phyloP scores from a whole-genome alignment of 1,140 invertebrate genomes.

The Bombus vancouverensis region DNA sequence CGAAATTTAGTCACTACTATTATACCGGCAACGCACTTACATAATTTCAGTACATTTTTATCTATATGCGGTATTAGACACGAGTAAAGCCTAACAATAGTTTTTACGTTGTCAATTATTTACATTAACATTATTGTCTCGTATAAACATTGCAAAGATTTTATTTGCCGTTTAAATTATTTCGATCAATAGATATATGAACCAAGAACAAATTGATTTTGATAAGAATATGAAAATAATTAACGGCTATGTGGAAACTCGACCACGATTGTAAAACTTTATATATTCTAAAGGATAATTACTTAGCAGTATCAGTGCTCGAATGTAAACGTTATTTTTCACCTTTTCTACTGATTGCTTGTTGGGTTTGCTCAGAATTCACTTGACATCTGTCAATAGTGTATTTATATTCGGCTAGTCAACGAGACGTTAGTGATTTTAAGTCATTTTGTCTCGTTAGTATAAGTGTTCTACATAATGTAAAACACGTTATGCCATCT shows the following conservation, averaged over 20 bases:
- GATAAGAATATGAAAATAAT: constrained; percentile 32
- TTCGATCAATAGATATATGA: constrained; percentile 32
- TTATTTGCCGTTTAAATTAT: constrained; percentile 48
- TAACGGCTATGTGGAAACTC: constrained; percentile 32
- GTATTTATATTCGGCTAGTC: constrained; percentile 71
- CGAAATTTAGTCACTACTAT: constrained; percentile 87
- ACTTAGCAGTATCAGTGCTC: constrained; percentile 37
- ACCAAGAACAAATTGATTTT: constrained; percentile 33
- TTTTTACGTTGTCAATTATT: constrained; percentile 68
- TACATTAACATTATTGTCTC: constrained; percentile 27
- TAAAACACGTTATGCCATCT: constrained; percentile 62
- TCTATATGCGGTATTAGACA: constrained; percentile 89
- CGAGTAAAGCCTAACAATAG: constrained; percentile 75
- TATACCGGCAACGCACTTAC: constrained; percentile 89
- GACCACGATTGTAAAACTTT: constrained; percentile 42
- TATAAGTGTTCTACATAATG: constrained; percentile 69
- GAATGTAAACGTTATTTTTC: constrained; percentile 52
- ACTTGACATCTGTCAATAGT: constrained; percentile 60
- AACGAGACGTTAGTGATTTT: constrained; percentile 69
- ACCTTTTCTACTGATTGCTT: constrained; percentile 46
- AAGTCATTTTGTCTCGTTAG: constrained; percentile 64
- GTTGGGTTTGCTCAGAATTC: constrained; percentile 55
- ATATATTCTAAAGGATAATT: constrained; percentile 51
- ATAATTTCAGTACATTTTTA: constrained; percentile 90
- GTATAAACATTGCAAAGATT: constrained; percentile 27